Evolutionary conservation across 2,888 invertebrate species (phyloP).

Genomic region (Ennomos fuscantarius): DNA sequence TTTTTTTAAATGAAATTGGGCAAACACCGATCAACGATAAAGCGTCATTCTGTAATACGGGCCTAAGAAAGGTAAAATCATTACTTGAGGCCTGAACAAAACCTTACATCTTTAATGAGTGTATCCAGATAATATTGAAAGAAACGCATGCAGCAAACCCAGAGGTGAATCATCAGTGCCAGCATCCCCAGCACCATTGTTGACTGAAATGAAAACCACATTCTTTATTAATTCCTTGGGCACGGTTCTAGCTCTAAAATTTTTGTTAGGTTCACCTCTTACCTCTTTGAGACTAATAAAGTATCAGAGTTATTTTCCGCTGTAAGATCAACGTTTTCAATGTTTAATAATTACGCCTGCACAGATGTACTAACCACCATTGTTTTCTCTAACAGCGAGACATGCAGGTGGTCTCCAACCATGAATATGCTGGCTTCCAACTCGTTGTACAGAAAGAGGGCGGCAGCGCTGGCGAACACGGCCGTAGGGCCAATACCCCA

Average conservation of each 20-base stretch:
- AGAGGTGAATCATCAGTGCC: conserved; percentile 77
- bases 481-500: conserved; percentile 78
- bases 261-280: too few relatives aligned
- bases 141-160: conserved; percentile 80
- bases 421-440: conserved; percentile 66
- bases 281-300: too few relatives aligned
- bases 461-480: conserved; percentile 78
- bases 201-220: conserved; percentile 52
- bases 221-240: too few relatives aligned
- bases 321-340: too few relatives aligned
- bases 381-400: conserved; percentile 67
- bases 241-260: too few relatives aligned
- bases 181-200: conserved; percentile 78
- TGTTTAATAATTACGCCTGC: neutral
- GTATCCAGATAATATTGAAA: conserved; percentile 79
- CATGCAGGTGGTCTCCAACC: conserved; percentile 60
- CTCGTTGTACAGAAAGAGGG: conserved; percentile 78
- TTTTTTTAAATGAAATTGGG: too few relatives aligned
- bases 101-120: conserved; percentile 73
- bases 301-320: too few relatives aligned
- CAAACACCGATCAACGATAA: too few relatives aligned
- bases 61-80: too few relatives aligned
- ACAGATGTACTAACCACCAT: conserved; percentile 55
- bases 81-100: too few relatives aligned
- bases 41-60: too few relatives aligned